Percentiles rank a stretch among this genome's conserved stretches.
phyloP scores from a whole-genome alignment of 2,888 invertebrate genomes.

The Idaea dimidiata region DNA sequence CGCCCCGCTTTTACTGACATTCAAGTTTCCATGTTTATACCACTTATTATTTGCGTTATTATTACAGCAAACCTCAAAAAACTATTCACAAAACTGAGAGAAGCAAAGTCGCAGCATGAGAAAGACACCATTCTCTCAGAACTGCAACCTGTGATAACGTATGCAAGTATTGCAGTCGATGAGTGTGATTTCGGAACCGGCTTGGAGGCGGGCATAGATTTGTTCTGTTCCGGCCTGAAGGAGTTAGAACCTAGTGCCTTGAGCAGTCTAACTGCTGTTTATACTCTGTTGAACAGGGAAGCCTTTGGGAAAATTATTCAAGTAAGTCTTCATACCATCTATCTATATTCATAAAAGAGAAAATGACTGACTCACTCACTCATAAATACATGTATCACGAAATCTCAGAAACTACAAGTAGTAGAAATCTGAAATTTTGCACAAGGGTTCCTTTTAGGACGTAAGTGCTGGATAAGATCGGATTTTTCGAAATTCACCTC shows the following conservation, averaged over 20 bases:
- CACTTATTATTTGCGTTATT: too few relatives aligned
- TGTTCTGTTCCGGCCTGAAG: conserved; percentile 88
- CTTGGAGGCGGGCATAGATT: conserved; percentile 91
- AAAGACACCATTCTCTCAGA: conserved; percentile 83
- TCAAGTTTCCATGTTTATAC: too few relatives aligned
- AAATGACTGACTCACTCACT: too few relatives aligned
- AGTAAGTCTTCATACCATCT: conserved; percentile 59
- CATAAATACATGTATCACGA: too few relatives aligned
- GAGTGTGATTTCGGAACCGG: conserved; percentile 98
- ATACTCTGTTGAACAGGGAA: conserved; percentile 86
- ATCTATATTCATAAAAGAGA: too few relatives aligned
- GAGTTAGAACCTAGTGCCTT: conserved; percentile 84
- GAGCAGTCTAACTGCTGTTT: conserved; percentile 86
- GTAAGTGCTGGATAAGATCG: too few relatives aligned
- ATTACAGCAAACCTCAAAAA: conserved; percentile 84
- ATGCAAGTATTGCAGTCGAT: conserved; percentile 93
- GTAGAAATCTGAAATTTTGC: too few relatives aligned
- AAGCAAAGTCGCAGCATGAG: conserved; percentile 80
- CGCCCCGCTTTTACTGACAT: too few relatives aligned
- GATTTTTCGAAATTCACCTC: too few relatives aligned
- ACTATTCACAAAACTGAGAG: conserved; percentile 84
- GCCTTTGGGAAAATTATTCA: conserved; percentile 87
- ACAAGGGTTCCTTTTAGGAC: too few relatives aligned
- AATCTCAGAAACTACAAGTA: too few relatives aligned
- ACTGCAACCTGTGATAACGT: conserved; percentile 90